Evolutionary conservation across 2,888 invertebrate genomes (phyloP).

Genomic region (Calliscelio sp.): DNA sequence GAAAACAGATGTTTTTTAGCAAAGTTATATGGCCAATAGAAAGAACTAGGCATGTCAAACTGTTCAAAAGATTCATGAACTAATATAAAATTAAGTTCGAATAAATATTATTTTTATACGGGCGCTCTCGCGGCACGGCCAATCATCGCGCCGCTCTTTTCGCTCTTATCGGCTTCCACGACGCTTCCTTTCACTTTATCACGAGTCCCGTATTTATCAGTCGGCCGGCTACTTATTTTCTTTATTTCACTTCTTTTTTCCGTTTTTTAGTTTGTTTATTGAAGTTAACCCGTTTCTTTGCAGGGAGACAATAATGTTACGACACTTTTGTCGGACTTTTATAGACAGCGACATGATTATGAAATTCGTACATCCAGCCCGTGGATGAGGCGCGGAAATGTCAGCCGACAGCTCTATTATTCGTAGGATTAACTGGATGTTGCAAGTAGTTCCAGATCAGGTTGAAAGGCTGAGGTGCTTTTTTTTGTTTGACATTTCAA

Average conservation of each 20-base stretch:
- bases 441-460: background rate
- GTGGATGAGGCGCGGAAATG: slow-evolving; percentile 52
- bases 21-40: too few species aligned
- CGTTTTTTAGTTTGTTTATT: too few species aligned
- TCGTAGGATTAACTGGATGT: background rate
- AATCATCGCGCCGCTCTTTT: slow-evolving; percentile 23
- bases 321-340: slow-evolving; percentile 48
- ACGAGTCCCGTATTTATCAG: slow-evolving; percentile 34
- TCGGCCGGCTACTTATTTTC: slow-evolving; percentile 19
- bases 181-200: slow-evolving; percentile 69
- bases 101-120: slow-evolving; percentile 70
- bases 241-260: slow-evolving; percentile 20
- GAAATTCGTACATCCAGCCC: slow-evolving; percentile 36
- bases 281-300: too few species aligned
- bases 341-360: slow-evolving; percentile 33
- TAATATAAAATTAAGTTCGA: too few species aligned
- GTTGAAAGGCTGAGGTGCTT: background rate
- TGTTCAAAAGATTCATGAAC: too few species aligned
- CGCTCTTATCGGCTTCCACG: slow-evolving; percentile 50
- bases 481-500: background rate
- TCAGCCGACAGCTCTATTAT: slow-evolving; percentile 32
- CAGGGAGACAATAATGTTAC: slow-evolving; percentile 48
- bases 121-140: slow-evolving; percentile 16
- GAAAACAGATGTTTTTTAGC: too few species aligned
- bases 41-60: too few species aligned